Base-by-base conservation (phyloP, 30 jellyfish, hydroid and myxozoan species). In the Pseudorhiza aurosa region DNA sequence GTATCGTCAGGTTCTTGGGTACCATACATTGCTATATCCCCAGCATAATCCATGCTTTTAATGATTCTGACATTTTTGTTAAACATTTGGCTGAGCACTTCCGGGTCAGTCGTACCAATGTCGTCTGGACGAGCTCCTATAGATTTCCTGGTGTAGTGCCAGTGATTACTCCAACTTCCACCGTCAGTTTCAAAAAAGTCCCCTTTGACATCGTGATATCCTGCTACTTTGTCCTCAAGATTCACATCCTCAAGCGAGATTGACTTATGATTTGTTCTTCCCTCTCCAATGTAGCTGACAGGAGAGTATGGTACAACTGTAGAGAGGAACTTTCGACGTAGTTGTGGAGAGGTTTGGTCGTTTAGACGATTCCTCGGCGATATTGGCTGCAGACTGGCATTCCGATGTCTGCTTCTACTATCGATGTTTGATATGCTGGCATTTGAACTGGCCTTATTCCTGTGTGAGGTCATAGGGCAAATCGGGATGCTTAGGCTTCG, bases 101-200 rank as follows among this genome's bases (percentile, higher is more conserved):
- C 77, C 10, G 37, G 15, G 9, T 64, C 77, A 2, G 18, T 42
- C 10, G 14, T 0, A 19, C 27, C 59, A 8, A 3, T 32, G 14
- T 64, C 59, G 21, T 64, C 58, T 4, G 77, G 77, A 32, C 50
- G 50, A 19, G 77, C 58, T 19, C 77, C 77, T 31, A 64, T 64
- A 1, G 77, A 64, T n/a, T 42, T 64, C 15, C 77, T 30, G 1
- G 77, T 36, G 24, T 14, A 64, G 35, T 42, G 37, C 77, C 77
- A 64, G 37, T 64, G 53, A 12, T 36, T 64, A 33, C 77, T 64
- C 77, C 77, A 64, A 33, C 27, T 59, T 2, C 51, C 25, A 31
- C 36, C 19, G 8, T 42, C 77, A 11, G 17, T 30, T 36, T 42
- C 59, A 1, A 53, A n/a, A n/a, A n/a, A n/a, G n/a, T n/a, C n/a